Base-by-base conservation (phyloP, 2,113 vertebrate genomes). In the Thamnaconus septentrionalis region DNA sequence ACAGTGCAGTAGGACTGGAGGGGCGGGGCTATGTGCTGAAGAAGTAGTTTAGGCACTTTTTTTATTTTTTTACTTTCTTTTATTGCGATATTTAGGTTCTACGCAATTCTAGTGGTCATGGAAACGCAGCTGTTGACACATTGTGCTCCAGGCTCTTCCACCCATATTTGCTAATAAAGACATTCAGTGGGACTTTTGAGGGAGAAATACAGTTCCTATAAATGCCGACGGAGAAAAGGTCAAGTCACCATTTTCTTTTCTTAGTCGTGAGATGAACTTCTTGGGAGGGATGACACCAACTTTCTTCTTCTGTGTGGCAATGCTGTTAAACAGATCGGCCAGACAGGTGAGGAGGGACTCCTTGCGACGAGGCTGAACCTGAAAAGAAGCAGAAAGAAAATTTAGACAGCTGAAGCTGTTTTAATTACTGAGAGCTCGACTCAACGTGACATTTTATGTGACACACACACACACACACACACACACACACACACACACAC, bases 251-350 rank as follows among this genome's bases (percentile, higher is more conserved):
- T 96, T 97, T 81, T 97, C 95, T 59, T 96, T 96, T 75, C 95
- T 93, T 83, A 97, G 85, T 2, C 95, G 87, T 7, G 95, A 96
- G 87, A 96, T 95, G 69, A 96, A 96, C 74, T 96, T 96, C 91
- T 95, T 97, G 54, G 95, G 95, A 10, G 95, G 95, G 84, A 96
- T 96, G 87, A 96, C 94, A 3, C 95, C 95, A 59, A 96, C 95
- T 80, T 96, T 96, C 90, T 95, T 96, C 91, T 96, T 96, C 87
- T 96, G 95, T 0, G 95, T 96, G 66, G 95, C 94, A 45, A 96
- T 96, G 87, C 94, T 96, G 91, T 95, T 96, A 88, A 96, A 96
- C 69, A 96, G 92, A 86, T 96, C 95, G 4, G 95, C 91, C 82
- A 96, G 89, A 79, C 95, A 96, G 53, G 94, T 95, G 76, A 96